Evolutionary conservation across 1,140 invertebrate genomes (phyloP), one percentile per base, ranked within the genome.

Genomic region (Lerema accius): DNA sequence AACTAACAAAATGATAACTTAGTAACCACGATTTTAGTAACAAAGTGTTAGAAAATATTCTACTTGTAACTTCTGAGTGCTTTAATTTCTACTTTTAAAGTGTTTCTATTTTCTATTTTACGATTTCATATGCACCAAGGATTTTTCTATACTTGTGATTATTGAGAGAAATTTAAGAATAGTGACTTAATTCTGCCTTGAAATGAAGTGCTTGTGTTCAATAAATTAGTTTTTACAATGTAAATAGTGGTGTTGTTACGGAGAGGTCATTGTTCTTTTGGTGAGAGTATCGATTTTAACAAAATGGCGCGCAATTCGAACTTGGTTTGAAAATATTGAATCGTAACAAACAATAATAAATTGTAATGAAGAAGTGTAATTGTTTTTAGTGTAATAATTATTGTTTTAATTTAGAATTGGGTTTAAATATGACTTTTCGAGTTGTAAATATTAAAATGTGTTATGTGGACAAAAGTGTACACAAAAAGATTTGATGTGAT

Each of bases 281-380:
- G 69, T 73, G 71, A 80, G 73, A 80, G 71, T 82, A 84, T 86
- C 73, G 83, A 85, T 86, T 83, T 71, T 9, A 49, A 13, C 40
- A 37, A 69, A 80, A 83, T 82, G 82, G 84, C 84, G 84, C 76
- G 82, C 55, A 63, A 63, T 83, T 85, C 48, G 50, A 84, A 84
- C 7, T 35, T 11, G 35, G 48, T 35, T 16, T 14, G 23, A 15
- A 35, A 14, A 28, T 49, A 14, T 32, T 23, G 45, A 7, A 42
- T 17, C 4, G 35, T 10, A 55, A 17, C 10, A 51, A 51, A 45
- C n/a, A 39, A 51, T 50, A 17, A 56, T 4, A 37, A 11, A 32
- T 32, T 32, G 7, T 6, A 10, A 32, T 23, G 19, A n/a, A 23
- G 45, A n/a, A 10, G 45, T 23, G 11, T 17, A 45, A n/a, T 23